Evolutionary conservation across 2,797 vertebrate species (phyloP), one percentile per base, ranked within the genome.

Genomic region (Poeciliopsis infans): DNA sequence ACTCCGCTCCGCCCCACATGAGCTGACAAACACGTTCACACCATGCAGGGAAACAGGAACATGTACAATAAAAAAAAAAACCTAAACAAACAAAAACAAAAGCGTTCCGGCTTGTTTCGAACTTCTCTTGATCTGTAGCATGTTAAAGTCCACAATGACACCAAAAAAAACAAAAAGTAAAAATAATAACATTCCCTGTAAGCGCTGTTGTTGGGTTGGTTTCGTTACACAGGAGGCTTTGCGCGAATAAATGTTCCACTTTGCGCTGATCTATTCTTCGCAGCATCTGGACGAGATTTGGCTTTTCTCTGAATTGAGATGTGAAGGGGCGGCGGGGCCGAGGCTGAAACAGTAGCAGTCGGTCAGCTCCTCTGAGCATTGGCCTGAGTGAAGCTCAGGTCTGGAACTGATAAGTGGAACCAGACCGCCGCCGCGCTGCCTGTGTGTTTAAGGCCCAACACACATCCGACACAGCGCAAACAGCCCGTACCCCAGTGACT

Each of bases 351-450:
- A 88, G 94, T 93, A 94, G 94, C 93, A 82, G 83, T 88, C 78
- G 94, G 91, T 93, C 91, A 89, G 91, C 81, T 90, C 93, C 91
- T 90, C 82, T 10, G 91, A 90, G 89, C 83, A 82, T 90, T 87
- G 92, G 87, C 88, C 90, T 88, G 87, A 91, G 86, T 85, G 80
- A 91, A 95, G 95, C 95, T 88, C 93, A 93, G 93, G 92, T 95
- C 96, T 96, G 96, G 93, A 93, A 94, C 94, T 94, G 94, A 95
- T 97, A 96, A 97, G 94, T 96, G 94, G 96, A 96, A 96, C 91
- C 96, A 97, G 96, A 95, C 91, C 78, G 80, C 68, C 76, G 86
- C 90, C 68, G 82, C 51, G 46, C 91, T 91, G 89, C 89, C 87
- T 94, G 91, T 83, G 90, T 87, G 91, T 86, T 91, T 94, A 94